A percentile compares a stretch with the other conserved stretches of the same genome.
These are phyloP conservation scores for Catotricha subobsoleta DNA, from an alignment of 2,888 invertebrate species.

Conservation along the genomic window DNA sequence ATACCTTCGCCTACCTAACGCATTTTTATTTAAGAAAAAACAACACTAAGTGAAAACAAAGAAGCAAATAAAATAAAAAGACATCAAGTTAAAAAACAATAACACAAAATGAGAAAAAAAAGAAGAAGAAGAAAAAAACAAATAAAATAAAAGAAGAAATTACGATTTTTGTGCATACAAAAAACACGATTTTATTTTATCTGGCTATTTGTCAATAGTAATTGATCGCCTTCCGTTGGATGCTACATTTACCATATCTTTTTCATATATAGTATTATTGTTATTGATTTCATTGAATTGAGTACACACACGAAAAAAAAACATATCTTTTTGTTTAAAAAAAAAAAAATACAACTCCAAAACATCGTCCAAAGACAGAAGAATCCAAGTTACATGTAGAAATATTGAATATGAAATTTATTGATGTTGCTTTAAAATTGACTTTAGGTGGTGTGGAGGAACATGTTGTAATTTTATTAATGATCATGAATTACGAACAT, in stretches of 20 bases:
- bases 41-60: not conserved
- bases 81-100: not conserved
- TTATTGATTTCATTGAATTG: no score
- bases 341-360: no score
- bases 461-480: conserved; percentile 1
- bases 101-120: not conserved
- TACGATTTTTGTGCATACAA: no score
- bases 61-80: not conserved
- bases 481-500: not conserved
- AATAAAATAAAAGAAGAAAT: not conserved
- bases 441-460: not conserved
- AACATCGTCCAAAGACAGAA: no score
- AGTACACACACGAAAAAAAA: no score
- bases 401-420: not conserved
- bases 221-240: conserved; percentile 3
- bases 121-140: not conserved
- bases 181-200: conserved; percentile 2
- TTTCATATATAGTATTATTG: no score
- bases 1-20: no score
- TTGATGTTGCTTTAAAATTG: not conserved
- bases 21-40: no score
- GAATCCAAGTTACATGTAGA: no score
- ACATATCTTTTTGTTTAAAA: no score
- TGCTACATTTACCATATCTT: no score
- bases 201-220: conserved; percentile 4